A percentile compares a stretch with the other conserved stretches of the same genome.
phyloP scores from a whole-genome alignment of 2,888 invertebrate species.

The Bombylius discolor region DNA sequence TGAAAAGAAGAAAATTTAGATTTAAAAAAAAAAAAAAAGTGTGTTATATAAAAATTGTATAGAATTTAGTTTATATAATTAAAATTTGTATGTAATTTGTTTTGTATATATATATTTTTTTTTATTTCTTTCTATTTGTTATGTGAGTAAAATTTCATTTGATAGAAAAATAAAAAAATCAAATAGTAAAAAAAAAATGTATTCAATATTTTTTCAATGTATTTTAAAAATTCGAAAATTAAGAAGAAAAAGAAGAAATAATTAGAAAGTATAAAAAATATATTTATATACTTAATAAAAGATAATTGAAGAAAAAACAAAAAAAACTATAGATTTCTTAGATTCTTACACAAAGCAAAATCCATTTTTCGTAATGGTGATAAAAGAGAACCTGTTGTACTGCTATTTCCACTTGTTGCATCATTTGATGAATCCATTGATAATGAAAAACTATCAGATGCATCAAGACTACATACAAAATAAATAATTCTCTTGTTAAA shows the following conservation, averaged over 20 bases:
- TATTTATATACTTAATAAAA: background rate
- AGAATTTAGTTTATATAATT: too few species aligned
- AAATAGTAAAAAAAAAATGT: too few species aligned
- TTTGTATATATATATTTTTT: too few species aligned
- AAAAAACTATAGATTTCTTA: background rate
- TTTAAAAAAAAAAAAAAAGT: too few species aligned
- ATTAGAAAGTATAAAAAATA: background rate
- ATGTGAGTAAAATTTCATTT: too few species aligned
- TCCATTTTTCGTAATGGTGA: conserved; percentile 63
- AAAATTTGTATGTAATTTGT: too few species aligned
- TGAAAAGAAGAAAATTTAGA: too few species aligned
- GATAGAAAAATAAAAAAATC: too few species aligned
- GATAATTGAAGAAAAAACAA: too few species aligned
- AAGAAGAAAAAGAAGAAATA: background rate
- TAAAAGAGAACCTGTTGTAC: conserved; percentile 30
- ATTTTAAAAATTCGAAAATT: background rate
- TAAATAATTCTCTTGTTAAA: background rate
- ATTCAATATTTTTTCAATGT: background rate
- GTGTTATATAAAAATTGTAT: too few species aligned
- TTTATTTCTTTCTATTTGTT: too few species aligned
- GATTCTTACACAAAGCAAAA: conserved; percentile 68
- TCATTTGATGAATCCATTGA: conserved; percentile 36
- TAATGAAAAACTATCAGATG: conserved; percentile 36
- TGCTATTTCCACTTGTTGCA: conserved; percentile 17
- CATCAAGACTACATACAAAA: conserved; percentile 25